Conservation (phyloP, 2,113 vertebrate species). For the Calidris pygmaea region DNA sequence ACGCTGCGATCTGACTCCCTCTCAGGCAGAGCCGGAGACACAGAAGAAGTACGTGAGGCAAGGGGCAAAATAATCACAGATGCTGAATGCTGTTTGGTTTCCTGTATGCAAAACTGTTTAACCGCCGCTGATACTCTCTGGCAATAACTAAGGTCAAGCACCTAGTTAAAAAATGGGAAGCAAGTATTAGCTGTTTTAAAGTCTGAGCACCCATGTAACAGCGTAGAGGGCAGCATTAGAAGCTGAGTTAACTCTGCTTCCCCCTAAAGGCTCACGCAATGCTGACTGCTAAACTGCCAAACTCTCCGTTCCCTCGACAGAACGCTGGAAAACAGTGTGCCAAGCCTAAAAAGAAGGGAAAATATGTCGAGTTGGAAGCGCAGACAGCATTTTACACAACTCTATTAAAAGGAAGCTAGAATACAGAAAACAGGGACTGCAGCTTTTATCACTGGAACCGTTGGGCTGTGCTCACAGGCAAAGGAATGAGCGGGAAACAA, state of each 20-base stretch:
- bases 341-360: neutral
- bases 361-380: fast-evolving
- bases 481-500: neutral
- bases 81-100: neutral
- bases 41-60: neutral
- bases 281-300: neutral
- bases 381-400: neutral
- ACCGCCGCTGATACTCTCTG: neutral
- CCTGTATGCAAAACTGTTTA: neutral
- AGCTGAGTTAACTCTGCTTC: neutral
- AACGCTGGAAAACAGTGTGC: fast-evolving
- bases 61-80: neutral
- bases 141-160: neutral
- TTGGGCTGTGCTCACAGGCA: neutral
- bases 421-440: neutral
- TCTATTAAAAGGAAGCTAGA: neutral
- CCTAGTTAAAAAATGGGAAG: neutral
- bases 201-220: neutral
- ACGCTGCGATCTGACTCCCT: neutral
- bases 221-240: neutral
- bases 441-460: neutral
- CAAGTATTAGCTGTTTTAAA: neutral
- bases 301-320: neutral
- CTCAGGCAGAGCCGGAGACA: neutral
- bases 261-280: neutral